These are phyloP conservation scores for Silurus meridionalis DNA, from an alignment of 2,113 vertebrate species.

Conservation along the genomic window DNA sequence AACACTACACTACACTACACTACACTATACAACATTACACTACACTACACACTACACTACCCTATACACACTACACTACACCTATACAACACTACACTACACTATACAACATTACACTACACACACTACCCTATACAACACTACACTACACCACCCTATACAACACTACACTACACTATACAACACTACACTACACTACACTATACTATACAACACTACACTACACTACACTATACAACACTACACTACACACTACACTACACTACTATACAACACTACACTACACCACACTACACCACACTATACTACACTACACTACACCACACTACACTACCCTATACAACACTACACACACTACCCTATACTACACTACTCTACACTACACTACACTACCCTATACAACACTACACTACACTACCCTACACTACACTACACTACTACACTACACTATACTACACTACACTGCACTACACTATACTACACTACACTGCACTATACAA, in stretches of 20 bases:
- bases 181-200: not conserved
- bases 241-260: not conserved
- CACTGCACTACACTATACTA: not conserved
- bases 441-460: not conserved
- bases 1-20: not conserved
- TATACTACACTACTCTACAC: too few species aligned
- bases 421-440: too few species aligned
- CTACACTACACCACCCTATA: not conserved
- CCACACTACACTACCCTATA: not conserved
- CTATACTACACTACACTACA: not conserved
- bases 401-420: too few species aligned
- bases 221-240: not conserved
- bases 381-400: not conserved
- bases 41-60: not conserved
- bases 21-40: not conserved
- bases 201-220: not conserved
- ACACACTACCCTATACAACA: not conserved
- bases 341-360: not conserved
- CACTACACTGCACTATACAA: not conserved
- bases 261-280: not conserved
- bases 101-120: not conserved
- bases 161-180: not conserved
- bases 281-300: not conserved
- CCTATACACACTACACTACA: not conserved
- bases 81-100: not conserved